These are phyloP conservation scores for Galleria mellonella DNA, from an alignment of 1,140 invertebrate species.

Conservation along the genomic window DNA sequence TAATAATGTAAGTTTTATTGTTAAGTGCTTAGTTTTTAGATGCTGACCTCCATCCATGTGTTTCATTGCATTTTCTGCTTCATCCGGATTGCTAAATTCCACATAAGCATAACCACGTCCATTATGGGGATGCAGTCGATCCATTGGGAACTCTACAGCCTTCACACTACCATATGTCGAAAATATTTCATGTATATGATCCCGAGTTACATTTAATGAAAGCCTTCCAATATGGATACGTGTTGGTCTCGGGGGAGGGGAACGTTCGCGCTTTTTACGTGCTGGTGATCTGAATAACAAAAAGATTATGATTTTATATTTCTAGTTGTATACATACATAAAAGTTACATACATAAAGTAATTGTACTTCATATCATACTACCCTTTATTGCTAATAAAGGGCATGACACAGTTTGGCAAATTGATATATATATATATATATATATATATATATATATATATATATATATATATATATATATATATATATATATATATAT, in stretches of 20 bases:
- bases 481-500: too few species aligned
- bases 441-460: too few species aligned
- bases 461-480: too few species aligned
- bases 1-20: too few species aligned
- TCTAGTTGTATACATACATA: not conserved
- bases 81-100: conserved; percentile 94
- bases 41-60: conserved; percentile 96
- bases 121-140: conserved; percentile 89
- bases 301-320: not conserved
- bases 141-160: conserved; percentile 90
- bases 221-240: conserved; percentile 95
- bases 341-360: too few species aligned
- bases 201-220: conserved; percentile 93
- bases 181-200: conserved; percentile 97
- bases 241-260: conserved; percentile 88
- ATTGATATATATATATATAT: not conserved
- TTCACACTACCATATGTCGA: conserved; percentile 93
- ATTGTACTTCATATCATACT: not conserved
- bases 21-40: not conserved
- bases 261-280: conserved; percentile 80
- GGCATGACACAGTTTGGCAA: conserved; percentile 2
- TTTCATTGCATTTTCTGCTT: conserved; percentile 98
- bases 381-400: not conserved
- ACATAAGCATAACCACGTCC: conserved; percentile 95
- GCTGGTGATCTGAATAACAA: conserved; percentile 38